These are phyloP conservation scores for Epinephelus coioides DNA, from an alignment of 2,797 vertebrate genomes.

Conservation along the genomic window DNA sequence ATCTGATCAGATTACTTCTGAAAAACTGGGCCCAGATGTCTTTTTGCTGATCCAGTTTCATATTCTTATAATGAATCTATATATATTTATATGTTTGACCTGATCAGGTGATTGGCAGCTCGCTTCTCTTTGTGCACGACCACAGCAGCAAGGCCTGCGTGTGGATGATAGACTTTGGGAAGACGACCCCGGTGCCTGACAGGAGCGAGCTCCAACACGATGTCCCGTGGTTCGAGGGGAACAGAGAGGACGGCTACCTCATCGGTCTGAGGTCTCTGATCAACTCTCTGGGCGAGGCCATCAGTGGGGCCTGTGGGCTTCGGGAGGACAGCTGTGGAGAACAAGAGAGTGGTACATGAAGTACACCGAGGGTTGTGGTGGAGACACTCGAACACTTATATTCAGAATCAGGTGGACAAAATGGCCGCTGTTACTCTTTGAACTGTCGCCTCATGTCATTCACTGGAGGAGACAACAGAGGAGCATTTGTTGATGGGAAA, in stretches of 20 bases:
- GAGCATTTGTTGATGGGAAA: slow-evolving; percentile 5
- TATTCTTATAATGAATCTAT: neutral
- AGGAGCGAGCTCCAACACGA: slow-evolving; percentile 82
- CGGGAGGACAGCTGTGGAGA: slow-evolving; percentile 44
- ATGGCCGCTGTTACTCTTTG: slow-evolving; percentile 2
- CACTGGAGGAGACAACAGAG: neutral
- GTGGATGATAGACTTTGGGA: slow-evolving; percentile 97
- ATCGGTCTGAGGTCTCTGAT: slow-evolving; percentile 89
- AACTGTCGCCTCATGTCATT: slow-evolving; percentile 15
- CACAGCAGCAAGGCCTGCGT: slow-evolving; percentile 87
- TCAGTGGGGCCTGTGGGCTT: slow-evolving; percentile 63
- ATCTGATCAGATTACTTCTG: too few species aligned
- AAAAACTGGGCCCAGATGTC: neutral
- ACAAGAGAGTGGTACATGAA: slow-evolving; percentile 42
- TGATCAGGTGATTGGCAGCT: slow-evolving; percentile 91
- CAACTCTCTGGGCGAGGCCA: slow-evolving; percentile 80
- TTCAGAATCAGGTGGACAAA: slow-evolving; percentile 20
- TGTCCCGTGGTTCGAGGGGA: slow-evolving; percentile 89
- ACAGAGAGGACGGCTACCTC: slow-evolving; percentile 91
- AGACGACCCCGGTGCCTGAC: slow-evolving; percentile 85
- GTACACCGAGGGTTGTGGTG: slow-evolving; percentile 1
- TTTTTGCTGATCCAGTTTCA: neutral
- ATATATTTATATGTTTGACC: slow-evolving; percentile 15
- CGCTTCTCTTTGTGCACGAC: slow-evolving; percentile 93
- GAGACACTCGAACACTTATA: neutral